Conservation (phyloP, 2,113 vertebrate genomes). For the Mixornis gularis region DNA sequence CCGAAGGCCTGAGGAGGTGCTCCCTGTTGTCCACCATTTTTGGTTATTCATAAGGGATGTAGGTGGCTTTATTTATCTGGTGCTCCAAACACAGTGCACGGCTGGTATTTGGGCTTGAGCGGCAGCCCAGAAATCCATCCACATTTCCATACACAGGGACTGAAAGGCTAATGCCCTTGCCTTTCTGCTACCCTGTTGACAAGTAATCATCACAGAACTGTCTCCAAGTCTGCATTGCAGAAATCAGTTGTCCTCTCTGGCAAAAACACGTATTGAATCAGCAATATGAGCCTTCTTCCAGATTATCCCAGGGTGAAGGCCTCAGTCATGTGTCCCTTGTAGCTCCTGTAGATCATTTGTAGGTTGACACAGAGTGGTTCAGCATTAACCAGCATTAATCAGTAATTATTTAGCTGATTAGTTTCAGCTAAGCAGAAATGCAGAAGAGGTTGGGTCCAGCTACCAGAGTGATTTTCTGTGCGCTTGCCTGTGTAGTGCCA, state of each 20-base stretch:
- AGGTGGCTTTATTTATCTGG: neutral
- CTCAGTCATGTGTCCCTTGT: neutral
- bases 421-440: neutral
- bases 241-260: neutral
- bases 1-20: neutral
- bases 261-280: neutral
- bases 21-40: neutral
- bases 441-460: neutral
- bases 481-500: neutral
- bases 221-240: neutral
- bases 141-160: neutral
- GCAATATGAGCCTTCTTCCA: neutral
- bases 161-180: neutral
- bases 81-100: neutral
- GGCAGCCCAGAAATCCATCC: neutral
- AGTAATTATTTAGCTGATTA: neutral
- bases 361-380: neutral
- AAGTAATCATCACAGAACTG: neutral
- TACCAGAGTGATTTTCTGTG: neutral
- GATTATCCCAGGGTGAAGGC: neutral
- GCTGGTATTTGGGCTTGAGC: neutral
- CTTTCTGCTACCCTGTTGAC: neutral
- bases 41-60: neutral
- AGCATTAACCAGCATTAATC: neutral
- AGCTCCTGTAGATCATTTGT: neutral